A percentile compares a stretch with the other conserved stretches of the same genome.
These are phyloP conservation scores for Mormyrus hasselquistii DNA, from an alignment of 2,797 vertebrate genomes.

Conservation along the genomic window DNA sequence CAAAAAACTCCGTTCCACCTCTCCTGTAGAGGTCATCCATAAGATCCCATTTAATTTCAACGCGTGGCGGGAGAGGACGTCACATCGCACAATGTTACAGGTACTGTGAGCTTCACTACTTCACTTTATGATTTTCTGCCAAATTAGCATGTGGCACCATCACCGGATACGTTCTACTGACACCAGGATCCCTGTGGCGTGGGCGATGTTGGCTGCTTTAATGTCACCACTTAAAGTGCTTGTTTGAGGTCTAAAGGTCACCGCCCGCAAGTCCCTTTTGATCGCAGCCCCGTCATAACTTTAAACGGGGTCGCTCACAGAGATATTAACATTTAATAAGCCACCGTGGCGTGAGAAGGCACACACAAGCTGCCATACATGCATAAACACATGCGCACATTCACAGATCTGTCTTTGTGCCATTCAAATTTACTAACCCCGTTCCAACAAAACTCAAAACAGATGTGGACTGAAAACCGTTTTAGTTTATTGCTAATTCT, in stretches of 20 bases:
- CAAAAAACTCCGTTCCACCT: background rate
- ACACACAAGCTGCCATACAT: background rate
- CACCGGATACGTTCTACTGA: background rate
- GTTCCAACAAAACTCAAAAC: background rate
- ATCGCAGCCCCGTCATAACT: background rate
- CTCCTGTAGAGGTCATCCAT: background rate
- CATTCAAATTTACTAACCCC: background rate
- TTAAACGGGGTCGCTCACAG: background rate
- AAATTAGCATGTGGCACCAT: background rate
- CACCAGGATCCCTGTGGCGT: background rate
- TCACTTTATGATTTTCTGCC: background rate
- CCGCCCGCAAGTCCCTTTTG: background rate
- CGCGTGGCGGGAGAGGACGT: background rate
- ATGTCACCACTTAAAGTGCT: background rate
- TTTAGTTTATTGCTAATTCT: background rate
- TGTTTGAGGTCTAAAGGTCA: slow-evolving; percentile 11
- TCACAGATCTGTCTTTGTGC: background rate
- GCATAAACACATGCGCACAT: background rate
- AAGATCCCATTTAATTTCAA: background rate
- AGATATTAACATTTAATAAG: slow-evolving; percentile 4
- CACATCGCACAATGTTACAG: background rate
- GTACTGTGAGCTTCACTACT: background rate
- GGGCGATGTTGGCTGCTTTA: background rate
- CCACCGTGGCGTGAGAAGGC: background rate
- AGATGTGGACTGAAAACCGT: background rate